These are phyloP conservation scores for Ceraclea dissimilis DNA, from an alignment of 2,888 invertebrate genomes.

Conservation along the genomic window DNA sequence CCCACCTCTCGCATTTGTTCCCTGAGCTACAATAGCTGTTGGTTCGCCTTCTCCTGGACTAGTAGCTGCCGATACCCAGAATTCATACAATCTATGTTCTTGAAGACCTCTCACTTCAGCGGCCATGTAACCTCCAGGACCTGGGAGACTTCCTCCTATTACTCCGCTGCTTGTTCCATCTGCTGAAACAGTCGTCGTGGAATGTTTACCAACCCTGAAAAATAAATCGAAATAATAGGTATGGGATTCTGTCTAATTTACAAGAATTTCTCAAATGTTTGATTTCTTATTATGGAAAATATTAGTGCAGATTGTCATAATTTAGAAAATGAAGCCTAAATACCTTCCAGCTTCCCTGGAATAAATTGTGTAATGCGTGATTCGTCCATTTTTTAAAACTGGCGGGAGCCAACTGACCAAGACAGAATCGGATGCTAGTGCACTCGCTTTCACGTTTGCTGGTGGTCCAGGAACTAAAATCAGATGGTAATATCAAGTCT, in stretches of 20 bases:
- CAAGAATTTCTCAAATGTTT: background rate
- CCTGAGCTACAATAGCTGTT: constrained; percentile 65
- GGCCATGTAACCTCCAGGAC: constrained; percentile 27
- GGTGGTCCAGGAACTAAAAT: constrained; percentile 72
- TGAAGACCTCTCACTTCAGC: constrained; percentile 61
- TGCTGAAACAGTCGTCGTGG: constrained; percentile 19
- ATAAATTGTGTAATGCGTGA: constrained; percentile 76
- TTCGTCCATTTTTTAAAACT: constrained; percentile 67
- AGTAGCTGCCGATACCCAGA: constrained; percentile 82
- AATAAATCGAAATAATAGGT: too few relatives aligned
- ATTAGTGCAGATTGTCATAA: background rate
- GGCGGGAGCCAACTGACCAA: constrained; percentile 84
- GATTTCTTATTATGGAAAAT: background rate
- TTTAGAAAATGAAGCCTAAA: background rate
- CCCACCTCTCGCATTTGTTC: constrained; percentile 61
- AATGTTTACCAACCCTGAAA: constrained; percentile 23
- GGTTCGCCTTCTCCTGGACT: constrained; percentile 58
- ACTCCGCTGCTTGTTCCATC: constrained; percentile 16
- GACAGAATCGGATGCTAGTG: constrained; percentile 72
- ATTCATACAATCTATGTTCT: constrained; percentile 69
- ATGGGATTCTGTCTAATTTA: background rate
- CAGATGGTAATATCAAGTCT: background rate
- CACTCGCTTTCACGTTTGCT: constrained; percentile 72
- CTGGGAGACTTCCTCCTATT: constrained; percentile 13
- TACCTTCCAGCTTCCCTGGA: constrained; percentile 54